Conservation (phyloP, 2,113 vertebrate genomes). For the Barnardius zonarius region DNA sequence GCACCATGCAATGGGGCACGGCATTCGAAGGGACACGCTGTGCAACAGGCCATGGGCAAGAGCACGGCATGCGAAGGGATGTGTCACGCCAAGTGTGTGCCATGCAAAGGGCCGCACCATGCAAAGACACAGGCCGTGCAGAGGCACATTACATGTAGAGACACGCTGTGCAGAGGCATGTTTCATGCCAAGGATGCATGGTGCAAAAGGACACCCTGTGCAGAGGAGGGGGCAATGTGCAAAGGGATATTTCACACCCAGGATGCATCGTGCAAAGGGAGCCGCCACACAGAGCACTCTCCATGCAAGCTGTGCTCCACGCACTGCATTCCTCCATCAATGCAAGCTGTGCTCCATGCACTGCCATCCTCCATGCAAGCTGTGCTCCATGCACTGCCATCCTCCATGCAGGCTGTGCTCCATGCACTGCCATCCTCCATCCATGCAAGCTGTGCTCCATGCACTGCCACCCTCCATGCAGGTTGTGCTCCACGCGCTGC, state of each 20-base stretch:
- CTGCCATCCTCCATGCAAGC: not conserved
- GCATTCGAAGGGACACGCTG: not conserved
- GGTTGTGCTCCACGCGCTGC: too few relatives aligned
- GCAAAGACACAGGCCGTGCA: too few relatives aligned
- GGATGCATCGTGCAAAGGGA: not conserved
- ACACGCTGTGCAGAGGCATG: too few relatives aligned
- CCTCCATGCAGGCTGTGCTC: not conserved
- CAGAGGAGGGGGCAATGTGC: not conserved
- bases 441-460: fast-evolving
- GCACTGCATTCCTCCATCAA: too few relatives aligned
- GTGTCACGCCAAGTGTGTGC: too few relatives aligned
- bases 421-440: too few relatives aligned
- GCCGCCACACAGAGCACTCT: not conserved
- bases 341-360: too few relatives aligned
- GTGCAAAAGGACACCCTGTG: fast-evolving
- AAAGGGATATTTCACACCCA: not conserved
- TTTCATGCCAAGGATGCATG: not conserved
- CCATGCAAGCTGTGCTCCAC: fast-evolving
- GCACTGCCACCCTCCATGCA: not conserved
- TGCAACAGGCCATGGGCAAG: fast-evolving
- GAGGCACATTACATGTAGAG: too few relatives aligned
- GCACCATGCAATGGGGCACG: too few relatives aligned
- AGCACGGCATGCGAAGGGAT: fast-evolving
- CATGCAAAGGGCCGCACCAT: not conserved
- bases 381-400: too few relatives aligned